Evolutionary conservation across 2,113 vertebrate species (phyloP).

Genomic region (Prochilodus magdalenae): DNA sequence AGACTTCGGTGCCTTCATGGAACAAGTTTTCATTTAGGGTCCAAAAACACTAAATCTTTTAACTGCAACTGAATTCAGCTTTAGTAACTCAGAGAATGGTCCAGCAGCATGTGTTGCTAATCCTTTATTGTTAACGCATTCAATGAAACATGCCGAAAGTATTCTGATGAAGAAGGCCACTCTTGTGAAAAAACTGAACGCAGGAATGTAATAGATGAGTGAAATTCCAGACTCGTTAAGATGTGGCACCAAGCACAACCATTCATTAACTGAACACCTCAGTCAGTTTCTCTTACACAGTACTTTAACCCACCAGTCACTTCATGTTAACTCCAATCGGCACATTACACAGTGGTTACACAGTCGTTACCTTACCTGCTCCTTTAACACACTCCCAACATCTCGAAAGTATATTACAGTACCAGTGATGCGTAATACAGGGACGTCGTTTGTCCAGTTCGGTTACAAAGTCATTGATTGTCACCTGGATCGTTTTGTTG

Average conservation of each 20-base stretch:
- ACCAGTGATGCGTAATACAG: background rate
- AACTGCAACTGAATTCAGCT: background rate
- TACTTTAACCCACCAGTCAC: background rate
- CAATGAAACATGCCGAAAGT: conserved; percentile 1
- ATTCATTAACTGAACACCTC: background rate
- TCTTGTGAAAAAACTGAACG: conserved; percentile 14
- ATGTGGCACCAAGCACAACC: background rate
- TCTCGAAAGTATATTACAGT: background rate
- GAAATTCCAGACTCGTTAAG: background rate
- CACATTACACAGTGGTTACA: background rate
- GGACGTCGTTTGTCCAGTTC: background rate
- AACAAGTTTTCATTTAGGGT: background rate
- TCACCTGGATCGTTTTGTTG: conserved; percentile 7
- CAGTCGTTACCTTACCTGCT: background rate
- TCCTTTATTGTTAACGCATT: background rate
- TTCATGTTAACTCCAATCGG: background rate
- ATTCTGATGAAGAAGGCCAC: conserved; percentile 17
- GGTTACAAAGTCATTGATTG: background rate
- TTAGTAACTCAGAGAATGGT: background rate
- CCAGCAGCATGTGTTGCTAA: background rate
- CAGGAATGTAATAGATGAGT: background rate
- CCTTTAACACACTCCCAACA: background rate
- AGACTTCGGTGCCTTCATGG: conserved; percentile 33
- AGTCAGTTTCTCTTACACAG: background rate
- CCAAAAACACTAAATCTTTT: background rate